A percentile compares a stretch with the other conserved stretches of the same genome.
Conservation (phyloP, 1,140 invertebrate genomes). For the Drosophila sucinea region DNA sequence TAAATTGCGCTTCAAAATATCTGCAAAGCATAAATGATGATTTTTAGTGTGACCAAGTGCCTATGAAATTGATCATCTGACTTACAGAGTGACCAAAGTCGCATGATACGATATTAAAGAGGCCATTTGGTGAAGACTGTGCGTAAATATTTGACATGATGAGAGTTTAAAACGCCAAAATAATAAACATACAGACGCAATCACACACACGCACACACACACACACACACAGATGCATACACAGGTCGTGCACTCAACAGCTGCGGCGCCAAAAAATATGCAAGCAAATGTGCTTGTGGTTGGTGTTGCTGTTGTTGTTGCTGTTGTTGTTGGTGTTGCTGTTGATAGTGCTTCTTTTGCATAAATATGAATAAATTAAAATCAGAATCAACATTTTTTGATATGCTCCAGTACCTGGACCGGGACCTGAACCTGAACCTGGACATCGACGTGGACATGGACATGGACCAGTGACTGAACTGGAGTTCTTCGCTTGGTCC, state of each 20-base stretch:
- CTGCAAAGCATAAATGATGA: neutral
- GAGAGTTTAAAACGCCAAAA: conserved; percentile 58
- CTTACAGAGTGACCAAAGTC: neutral
- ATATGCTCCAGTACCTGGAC: conserved; percentile 57
- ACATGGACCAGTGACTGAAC: conserved; percentile 17
- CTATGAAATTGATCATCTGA: neutral
- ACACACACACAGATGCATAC: conserved; percentile 1
- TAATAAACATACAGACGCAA: conserved; percentile 46
- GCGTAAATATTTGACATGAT: conserved; percentile 7
- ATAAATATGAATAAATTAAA: conserved; percentile 81
- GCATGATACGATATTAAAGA: neutral
- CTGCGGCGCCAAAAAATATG: conserved; percentile 41
- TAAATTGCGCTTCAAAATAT: no score
- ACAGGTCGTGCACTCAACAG: neutral
- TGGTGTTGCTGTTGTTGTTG: conserved; percentile 23
- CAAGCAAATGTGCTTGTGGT: conserved; percentile 26
- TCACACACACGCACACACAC: neutral
- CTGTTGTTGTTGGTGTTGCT: conserved; percentile 20
- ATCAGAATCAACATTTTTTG: conserved; percentile 74
- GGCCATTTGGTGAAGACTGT: neutral
- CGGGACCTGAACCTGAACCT: conserved; percentile 5
- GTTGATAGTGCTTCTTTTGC: conserved; percentile 67
- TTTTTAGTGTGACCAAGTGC: neutral
- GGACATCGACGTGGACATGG: conserved; percentile 20
- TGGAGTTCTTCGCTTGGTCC: neutral